These are phyloP conservation scores for Cephus pulcher DNA, from an alignment of 2,888 invertebrate species.

Conservation along the genomic window DNA sequence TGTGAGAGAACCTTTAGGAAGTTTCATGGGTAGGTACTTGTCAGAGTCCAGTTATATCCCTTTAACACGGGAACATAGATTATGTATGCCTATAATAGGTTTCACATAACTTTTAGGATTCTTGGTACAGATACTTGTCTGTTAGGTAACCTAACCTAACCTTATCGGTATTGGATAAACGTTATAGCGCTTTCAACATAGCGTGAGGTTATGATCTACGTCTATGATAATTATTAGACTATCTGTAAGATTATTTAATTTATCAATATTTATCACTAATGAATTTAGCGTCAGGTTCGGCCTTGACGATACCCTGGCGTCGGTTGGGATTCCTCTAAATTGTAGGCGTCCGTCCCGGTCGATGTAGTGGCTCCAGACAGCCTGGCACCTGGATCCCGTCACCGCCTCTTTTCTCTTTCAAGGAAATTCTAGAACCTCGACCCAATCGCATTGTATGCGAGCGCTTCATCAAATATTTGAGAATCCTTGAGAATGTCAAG, in stretches of 20 bases:
- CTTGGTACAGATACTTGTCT: not conserved
- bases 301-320: not conserved
- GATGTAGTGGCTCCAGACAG: constrained; percentile 53
- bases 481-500: not conserved
- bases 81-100: not conserved
- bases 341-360: constrained; percentile 31
- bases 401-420: not conserved
- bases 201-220: not conserved
- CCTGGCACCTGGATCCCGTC: constrained; percentile 36
- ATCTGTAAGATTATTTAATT: not conserved
- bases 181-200: too few relatives aligned
- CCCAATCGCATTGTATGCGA: not conserved
- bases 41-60: not conserved
- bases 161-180: not conserved
- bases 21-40: not conserved
- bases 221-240: too few relatives aligned
- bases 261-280: not conserved
- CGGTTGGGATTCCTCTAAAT: not conserved
- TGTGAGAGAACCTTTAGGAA: not conserved
- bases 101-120: too few relatives aligned
- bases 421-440: not conserved
- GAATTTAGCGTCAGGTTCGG: not conserved
- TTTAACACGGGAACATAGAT: not conserved
- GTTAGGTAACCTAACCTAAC: too few relatives aligned
- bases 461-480: not conserved